Conservation (phyloP, 2,888 invertebrate genomes). For the Aromia moschata region DNA sequence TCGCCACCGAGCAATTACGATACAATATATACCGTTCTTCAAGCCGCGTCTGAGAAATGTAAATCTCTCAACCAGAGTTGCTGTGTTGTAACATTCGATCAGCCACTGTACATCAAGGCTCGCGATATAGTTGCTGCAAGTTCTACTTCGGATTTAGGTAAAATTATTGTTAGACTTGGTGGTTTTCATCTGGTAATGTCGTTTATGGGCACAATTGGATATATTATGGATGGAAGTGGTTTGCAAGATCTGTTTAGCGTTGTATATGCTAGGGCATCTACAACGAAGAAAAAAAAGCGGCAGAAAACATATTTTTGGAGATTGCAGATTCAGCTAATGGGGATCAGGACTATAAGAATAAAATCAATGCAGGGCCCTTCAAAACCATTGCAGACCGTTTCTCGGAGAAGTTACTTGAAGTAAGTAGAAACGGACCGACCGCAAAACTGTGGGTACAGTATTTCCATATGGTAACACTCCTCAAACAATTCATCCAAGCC, state of each 20-base stretch:
- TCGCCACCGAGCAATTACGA: constrained; percentile 28
- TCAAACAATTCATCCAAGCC: constrained; percentile 33
- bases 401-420: too few relatives aligned
- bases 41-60: constrained; percentile 38
- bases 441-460: constrained; percentile 37
- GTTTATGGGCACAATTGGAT: constrained; percentile 54
- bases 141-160: constrained; percentile 49
- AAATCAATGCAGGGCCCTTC: too few relatives aligned
- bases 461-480: constrained; percentile 37
- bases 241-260: too few relatives aligned
- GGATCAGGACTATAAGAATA: too few relatives aligned
- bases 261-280: too few relatives aligned
- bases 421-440: constrained; percentile 42
- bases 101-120: constrained; percentile 26
- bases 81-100: constrained; percentile 28
- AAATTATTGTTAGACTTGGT: constrained; percentile 47
- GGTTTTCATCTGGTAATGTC: constrained; percentile 54
- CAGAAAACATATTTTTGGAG: too few relatives aligned
- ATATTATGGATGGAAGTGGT: constrained; percentile 59
- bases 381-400: too few relatives aligned
- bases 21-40: constrained; percentile 40
- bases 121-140: constrained; percentile 27
- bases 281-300: too few relatives aligned
- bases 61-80: constrained; percentile 12
- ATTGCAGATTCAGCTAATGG: too few relatives aligned